Base-by-base conservation (phyloP, 2,888 invertebrate genomes). In the Pomacea canaliculata region DNA sequence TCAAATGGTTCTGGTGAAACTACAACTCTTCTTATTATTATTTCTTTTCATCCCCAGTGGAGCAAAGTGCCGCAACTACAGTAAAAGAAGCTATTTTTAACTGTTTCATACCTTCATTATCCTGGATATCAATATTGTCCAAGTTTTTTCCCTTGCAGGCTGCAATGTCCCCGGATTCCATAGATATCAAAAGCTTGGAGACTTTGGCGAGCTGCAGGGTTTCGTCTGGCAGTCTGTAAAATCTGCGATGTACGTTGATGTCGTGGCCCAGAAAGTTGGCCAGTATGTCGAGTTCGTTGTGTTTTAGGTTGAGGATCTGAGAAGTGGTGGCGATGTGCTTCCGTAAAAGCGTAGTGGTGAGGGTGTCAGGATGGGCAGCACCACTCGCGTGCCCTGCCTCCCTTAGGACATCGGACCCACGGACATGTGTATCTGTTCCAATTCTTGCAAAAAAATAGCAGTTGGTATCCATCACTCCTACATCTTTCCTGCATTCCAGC, bases 281-380 rank as follows among this genome's bases (percentile, higher is more conserved):
- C 19, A 80, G 51, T 56, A 73, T 27, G 59, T 80, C 80, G 23
- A 79, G 71, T 49, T 81, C 76, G 49, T 79, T 70, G 48, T 79
- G 76, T 49, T 71, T 76, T 46, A 79, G 60, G 62, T 76, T 78
- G n/a, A 81, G 63, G 19, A 81, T 62, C 62, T 80, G 80, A 16
- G 75, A 72, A 60, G 75, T 51, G 16, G 79, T 80, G 48, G 70
- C 80, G 23, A 81, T 70, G 27, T 79, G 80, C 49, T 81, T 81
- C 68, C 79, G 12, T 23, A 81, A 70, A 19, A 37, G 66, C 37
- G 80, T 79, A 10, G 79, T 78, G 18, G 66, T 65, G 23, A 81
- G 62, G n/a, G 48, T 46, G 13, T 73, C 63, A 56, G 79, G 78
- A 16, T 37, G 8, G n/a, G 23, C 10, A 4, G 37, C 37, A 9